Percentiles rank a stretch among this genome's conserved stretches.
Conservation (phyloP, 2,797 vertebrate species). For the Linurgus olivaceus region DNA sequence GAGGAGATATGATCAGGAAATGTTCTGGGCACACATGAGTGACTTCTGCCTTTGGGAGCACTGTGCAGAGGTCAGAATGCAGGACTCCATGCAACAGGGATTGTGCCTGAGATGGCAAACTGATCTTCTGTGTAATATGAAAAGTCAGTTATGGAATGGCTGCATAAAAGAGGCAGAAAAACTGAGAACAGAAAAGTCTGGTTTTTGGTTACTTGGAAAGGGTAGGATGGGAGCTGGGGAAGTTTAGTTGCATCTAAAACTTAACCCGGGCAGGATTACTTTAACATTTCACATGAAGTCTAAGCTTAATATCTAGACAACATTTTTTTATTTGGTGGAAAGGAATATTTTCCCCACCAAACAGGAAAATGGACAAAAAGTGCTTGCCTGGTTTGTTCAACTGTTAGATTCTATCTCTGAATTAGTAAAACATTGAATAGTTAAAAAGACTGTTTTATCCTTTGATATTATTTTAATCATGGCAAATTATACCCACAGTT, state of each 20-base stretch:
- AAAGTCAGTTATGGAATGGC: not conserved
- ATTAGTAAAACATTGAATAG: not conserved
- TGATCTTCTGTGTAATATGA: not conserved
- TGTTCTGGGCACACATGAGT: not conserved
- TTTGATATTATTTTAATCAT: not conserved
- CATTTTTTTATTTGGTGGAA: not conserved
- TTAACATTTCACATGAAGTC: not conserved
- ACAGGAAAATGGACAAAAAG: not conserved
- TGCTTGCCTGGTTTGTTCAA: not conserved
- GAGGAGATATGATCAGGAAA: fast-evolving
- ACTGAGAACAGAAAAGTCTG: not conserved
- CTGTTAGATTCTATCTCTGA: not conserved
- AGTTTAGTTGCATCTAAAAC: not conserved
- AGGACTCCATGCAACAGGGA: not conserved
- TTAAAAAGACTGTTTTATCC: not conserved
- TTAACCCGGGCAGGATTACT: not conserved
- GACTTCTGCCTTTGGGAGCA: not conserved
- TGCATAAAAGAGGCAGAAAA: not conserved
- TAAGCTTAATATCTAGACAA: not conserved
- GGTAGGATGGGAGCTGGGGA: not conserved
- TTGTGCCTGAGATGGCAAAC: not conserved
- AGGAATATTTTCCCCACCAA: not conserved
- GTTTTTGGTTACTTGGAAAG: not conserved
- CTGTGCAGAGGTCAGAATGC: not conserved
- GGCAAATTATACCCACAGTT: not conserved